Percentiles rank a stretch among this genome's conserved stretches.
Evolutionary conservation across 2,888 invertebrate genomes (phyloP).

Genomic region (Zootermopsis nevadensis): DNA sequence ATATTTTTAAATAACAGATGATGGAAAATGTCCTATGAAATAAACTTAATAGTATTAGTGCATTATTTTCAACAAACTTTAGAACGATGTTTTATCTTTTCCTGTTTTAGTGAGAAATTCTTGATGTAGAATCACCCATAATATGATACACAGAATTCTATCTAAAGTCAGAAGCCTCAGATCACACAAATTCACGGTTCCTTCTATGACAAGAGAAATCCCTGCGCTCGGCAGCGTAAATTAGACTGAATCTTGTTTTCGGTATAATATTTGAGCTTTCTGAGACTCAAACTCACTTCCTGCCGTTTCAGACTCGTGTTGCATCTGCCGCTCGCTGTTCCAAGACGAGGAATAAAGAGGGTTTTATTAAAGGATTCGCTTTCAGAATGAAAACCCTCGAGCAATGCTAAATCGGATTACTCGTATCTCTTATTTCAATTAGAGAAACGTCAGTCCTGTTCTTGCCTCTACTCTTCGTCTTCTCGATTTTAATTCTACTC

Average conservation of each 20-base stretch:
- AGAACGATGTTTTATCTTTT: too few species aligned
- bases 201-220: too few species aligned
- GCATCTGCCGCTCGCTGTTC: background rate
- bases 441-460: slow-evolving; percentile 36
- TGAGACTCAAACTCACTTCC: background rate
- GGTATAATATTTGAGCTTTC: slow-evolving; percentile 2
- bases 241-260: background rate
- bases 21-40: too few species aligned
- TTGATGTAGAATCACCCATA: too few species aligned
- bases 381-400: slow-evolving; percentile 39
- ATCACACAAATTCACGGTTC: too few species aligned
- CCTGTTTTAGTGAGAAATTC: too few species aligned
- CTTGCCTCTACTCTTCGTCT: background rate
- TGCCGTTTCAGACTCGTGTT: background rate
- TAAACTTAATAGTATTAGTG: too few species aligned
- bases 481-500: slow-evolving; percentile 12
- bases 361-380: slow-evolving; percentile 44
- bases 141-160: too few species aligned
- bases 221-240: background rate
- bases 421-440: slow-evolving; percentile 42
- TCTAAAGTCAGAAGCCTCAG: too few species aligned
- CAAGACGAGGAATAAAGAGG: background rate
- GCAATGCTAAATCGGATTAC: slow-evolving; percentile 41
- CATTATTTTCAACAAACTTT: too few species aligned
- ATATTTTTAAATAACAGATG: too few species aligned